phyloP scores from a whole-genome alignment of 2,888 invertebrate genomes.

The Horisme vitalbata region DNA sequence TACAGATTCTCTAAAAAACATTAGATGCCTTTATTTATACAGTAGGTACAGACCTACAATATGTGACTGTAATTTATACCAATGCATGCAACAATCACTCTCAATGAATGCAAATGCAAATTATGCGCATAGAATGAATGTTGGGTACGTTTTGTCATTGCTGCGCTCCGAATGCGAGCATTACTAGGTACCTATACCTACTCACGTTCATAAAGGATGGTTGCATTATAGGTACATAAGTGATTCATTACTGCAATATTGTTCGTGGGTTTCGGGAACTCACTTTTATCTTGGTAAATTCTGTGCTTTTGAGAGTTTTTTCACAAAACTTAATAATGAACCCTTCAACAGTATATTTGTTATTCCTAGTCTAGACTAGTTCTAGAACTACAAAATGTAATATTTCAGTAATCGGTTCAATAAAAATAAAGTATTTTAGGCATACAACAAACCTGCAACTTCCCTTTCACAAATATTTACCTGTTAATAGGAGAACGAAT shows the following conservation, averaged over 20 bases:
- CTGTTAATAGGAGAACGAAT: too few relatives aligned
- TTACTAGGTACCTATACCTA: not conserved
- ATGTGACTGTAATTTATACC: slow-evolving; percentile 17
- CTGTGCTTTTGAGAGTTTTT: too few relatives aligned
- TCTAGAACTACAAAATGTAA: too few relatives aligned
- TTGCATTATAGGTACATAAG: slow-evolving; percentile 15
- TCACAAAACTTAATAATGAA: too few relatives aligned
- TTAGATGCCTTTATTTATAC: not conserved
- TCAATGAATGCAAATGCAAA: slow-evolving; percentile 32
- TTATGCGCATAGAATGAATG: slow-evolving; percentile 33
- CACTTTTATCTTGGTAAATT: too few relatives aligned
- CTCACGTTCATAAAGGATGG: slow-evolving; percentile 3
- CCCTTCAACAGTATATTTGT: too few relatives aligned
- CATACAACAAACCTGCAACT: too few relatives aligned
- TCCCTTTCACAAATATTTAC: too few relatives aligned
- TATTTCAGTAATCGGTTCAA: too few relatives aligned
- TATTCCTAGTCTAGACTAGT: too few relatives aligned
- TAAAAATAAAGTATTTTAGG: too few relatives aligned
- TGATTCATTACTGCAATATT: slow-evolving; percentile 23
- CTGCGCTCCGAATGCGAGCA: not conserved
- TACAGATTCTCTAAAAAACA: too few relatives aligned
- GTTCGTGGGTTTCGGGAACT: slow-evolving; percentile 20
- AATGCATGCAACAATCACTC: slow-evolving; percentile 28
- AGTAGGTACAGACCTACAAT: slow-evolving; percentile 2
- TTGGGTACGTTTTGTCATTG: slow-evolving; percentile 23